A percentile compares a stretch with the other conserved stretches of the same genome.
phyloP scores from a whole-genome alignment of 2,113 vertebrate species.

The Eublepharis macularius region DNA sequence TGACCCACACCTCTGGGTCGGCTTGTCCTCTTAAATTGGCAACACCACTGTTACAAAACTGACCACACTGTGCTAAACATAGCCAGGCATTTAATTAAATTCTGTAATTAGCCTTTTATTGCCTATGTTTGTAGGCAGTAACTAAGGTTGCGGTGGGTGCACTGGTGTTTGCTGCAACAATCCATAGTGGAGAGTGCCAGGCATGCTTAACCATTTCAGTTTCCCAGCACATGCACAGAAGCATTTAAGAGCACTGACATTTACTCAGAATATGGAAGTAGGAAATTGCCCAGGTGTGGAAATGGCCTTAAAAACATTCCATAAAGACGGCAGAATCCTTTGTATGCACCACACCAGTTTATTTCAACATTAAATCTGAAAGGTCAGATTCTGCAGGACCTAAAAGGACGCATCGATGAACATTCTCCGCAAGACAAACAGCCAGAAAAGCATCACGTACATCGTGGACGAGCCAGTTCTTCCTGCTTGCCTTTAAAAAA shows the following conservation, averaged over 20 bases:
- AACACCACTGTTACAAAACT: neutral
- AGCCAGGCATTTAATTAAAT: neutral
- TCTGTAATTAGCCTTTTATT: neutral
- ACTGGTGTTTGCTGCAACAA: neutral
- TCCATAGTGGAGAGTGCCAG: neutral
- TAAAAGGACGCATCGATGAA: neutral
- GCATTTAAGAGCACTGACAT: neutral
- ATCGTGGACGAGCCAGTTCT: neutral
- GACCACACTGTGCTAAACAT: neutral
- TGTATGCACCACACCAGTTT: neutral
- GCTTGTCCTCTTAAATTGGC: neutral
- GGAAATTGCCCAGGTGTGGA: no score
- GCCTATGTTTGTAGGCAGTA: neutral
- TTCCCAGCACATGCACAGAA: neutral
- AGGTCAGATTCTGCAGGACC: neutral
- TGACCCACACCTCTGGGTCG: neutral
- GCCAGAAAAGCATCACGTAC: neutral
- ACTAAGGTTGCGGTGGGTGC: neutral
- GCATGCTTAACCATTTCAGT: neutral
- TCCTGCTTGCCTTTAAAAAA: neutral
- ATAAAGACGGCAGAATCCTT: neutral
- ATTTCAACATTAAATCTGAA: neutral
- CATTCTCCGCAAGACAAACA: neutral
- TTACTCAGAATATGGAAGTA: no score
- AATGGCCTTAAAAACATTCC: neutral